A percentile compares a stretch with the other conserved stretches of the same genome.
These are phyloP conservation scores for Hymenochirus boettgeri DNA, from an alignment of 2,113 vertebrate species.

Conservation along the genomic window DNA sequence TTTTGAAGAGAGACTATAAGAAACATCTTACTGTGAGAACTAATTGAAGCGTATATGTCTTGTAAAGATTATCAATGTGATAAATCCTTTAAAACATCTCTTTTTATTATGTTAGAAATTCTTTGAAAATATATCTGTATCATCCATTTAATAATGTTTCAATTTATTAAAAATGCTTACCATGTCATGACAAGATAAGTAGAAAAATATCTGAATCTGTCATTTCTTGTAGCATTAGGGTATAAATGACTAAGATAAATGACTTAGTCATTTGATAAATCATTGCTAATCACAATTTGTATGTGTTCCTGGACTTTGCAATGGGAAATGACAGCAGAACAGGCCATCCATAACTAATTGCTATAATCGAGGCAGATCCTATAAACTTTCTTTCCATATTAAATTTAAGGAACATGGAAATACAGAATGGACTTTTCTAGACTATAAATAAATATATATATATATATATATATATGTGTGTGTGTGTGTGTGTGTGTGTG, in stretches of 20 bases:
- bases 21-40: constrained; percentile 13
- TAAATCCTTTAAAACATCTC: constrained; percentile 27
- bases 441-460: no score
- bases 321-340: constrained; percentile 48
- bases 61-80: background rate
- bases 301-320: constrained; percentile 49
- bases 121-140: constrained; percentile 27
- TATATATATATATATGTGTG: no score
- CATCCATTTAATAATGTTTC: constrained; percentile 35
- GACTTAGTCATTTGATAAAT: constrained; percentile 56
- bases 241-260: constrained; percentile 59
- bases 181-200: constrained; percentile 47
- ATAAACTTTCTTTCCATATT: constrained; percentile 55
- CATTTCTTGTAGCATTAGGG: constrained; percentile 43
- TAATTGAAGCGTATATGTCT: constrained; percentile 8
- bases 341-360: constrained; percentile 62
- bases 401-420: constrained; percentile 39
- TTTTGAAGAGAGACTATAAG: background rate
- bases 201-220: constrained; percentile 46
- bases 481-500: no score
- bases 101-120: constrained; percentile 18
- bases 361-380: constrained; percentile 62
- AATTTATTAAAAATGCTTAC: constrained; percentile 41
- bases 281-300: constrained; percentile 60
- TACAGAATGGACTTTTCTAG: constrained; percentile 37